Conservation (phyloP, 2,113 vertebrate species). For the Tamias sibiricus region DNA sequence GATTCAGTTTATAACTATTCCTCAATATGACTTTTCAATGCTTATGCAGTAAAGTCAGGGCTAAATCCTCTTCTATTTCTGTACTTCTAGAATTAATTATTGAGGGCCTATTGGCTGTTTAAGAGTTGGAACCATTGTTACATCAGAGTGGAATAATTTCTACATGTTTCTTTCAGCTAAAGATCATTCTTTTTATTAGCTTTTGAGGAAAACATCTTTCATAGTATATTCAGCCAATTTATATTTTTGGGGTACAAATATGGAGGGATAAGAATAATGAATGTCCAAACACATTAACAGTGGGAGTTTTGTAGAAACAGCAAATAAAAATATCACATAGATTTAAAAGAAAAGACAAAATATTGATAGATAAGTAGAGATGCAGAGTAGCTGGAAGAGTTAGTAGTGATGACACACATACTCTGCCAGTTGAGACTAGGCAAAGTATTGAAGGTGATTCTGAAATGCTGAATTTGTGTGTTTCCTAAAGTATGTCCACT, state of each 20-base stretch:
- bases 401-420: not conserved
- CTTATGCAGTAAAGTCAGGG: not conserved
- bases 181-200: not conserved
- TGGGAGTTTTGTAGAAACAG: not conserved
- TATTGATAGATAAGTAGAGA: not conserved
- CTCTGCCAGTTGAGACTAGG: not conserved
- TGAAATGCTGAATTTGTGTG: not conserved
- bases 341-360: not conserved
- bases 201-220: slow-evolving; percentile 27
- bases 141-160: not conserved
- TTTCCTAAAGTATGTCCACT: not conserved
- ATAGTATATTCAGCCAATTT: not conserved
- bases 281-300: not conserved
- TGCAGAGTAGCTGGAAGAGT: not conserved
- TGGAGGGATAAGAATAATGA: not conserved
- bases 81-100: slow-evolving; percentile 10
- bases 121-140: not conserved
- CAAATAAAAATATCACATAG: not conserved
- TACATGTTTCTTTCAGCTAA: slow-evolving; percentile 28
- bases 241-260: slow-evolving; percentile 16
- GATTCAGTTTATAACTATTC: slow-evolving; percentile 34
- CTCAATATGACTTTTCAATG: not conserved
- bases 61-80: not conserved
- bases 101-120: not conserved
- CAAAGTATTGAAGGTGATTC: not conserved